These are phyloP conservation scores for Achlya flavicornis DNA, from an alignment of 2,888 invertebrate genomes.

Conservation along the genomic window DNA sequence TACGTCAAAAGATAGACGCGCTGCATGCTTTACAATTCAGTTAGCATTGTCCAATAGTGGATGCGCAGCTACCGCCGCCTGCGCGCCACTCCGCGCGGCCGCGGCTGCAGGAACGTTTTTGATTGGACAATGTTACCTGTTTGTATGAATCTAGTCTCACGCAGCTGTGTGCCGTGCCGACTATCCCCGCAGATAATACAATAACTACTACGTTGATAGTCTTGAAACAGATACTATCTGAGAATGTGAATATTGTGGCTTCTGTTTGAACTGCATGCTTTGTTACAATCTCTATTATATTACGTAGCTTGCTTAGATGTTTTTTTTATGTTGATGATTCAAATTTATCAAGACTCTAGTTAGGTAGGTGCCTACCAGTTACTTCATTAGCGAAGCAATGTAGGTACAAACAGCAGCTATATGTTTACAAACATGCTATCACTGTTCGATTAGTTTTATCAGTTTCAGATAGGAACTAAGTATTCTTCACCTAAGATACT, in stretches of 20 bases:
- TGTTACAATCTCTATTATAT: neutral
- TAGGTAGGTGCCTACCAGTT: neutral
- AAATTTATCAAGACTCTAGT: too few relatives aligned
- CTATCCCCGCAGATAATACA: neutral
- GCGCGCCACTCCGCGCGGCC: slow-evolving; percentile 25
- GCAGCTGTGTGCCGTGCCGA: neutral
- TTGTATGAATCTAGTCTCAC: slow-evolving; percentile 17
- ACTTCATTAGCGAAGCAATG: neutral
- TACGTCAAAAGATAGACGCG: slow-evolving; percentile 25
- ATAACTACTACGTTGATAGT: neutral
- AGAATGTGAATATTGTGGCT: neutral
- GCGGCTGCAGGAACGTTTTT: slow-evolving; percentile 17
- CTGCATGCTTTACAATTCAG: slow-evolving; percentile 30
- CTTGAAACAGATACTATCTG: neutral
- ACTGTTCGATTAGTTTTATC: slow-evolving; percentile 46
- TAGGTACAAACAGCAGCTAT: neutral
- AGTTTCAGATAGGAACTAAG: slow-evolving; percentile 23
- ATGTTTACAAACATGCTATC: slow-evolving; percentile 31
- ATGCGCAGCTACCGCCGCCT: slow-evolving; percentile 27
- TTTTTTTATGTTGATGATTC: too few relatives aligned
- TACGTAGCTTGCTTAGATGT: too few relatives aligned
- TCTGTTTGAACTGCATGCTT: neutral
- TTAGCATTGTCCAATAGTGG: slow-evolving; percentile 31
- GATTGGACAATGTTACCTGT: slow-evolving; percentile 32
- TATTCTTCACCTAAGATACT: slow-evolving; percentile 23